Percentiles rank a stretch among this genome's conserved stretches.
Evolutionary conservation across 1,140 invertebrate genomes (phyloP).

Genomic region (Trypoxylus dichotomus): DNA sequence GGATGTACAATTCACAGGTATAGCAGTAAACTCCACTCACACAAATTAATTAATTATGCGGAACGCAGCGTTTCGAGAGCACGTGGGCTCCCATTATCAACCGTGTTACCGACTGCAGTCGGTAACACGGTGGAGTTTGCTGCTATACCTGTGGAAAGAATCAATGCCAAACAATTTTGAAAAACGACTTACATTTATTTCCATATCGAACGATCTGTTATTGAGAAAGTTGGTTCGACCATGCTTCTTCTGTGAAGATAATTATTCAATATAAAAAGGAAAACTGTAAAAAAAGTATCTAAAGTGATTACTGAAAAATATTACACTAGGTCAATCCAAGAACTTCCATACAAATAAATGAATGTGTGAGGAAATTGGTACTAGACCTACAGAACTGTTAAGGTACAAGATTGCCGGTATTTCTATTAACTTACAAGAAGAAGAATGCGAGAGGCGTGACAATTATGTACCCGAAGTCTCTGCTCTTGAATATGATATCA

Average conservation of each 20-base stretch:
- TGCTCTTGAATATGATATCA: slow-evolving; percentile 87
- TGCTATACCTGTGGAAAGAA: no score
- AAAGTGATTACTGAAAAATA: slow-evolving; percentile 99
- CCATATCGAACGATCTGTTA: no score
- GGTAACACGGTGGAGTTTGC: no score
- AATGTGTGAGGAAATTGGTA: slow-evolving; percentile 99
- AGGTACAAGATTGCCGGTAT: slow-evolving; percentile 99
- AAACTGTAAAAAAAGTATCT: slow-evolving; percentile 98
- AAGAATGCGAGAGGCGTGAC: slow-evolving; percentile 97
- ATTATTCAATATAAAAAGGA: slow-evolving; percentile 68
- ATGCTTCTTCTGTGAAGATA: slow-evolving; percentile 35
- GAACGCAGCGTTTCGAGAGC: no score
- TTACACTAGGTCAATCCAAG: slow-evolving; percentile 93
- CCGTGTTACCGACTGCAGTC: no score
- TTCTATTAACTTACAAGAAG: slow-evolving; percentile 98
- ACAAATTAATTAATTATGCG: no score
- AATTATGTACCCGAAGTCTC: slow-evolving; percentile 99
- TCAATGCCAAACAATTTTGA: no score
- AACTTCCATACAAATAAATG: slow-evolving; percentile 99
- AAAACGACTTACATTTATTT: no score
- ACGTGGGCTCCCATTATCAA: no score
- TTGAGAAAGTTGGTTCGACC: slow-evolving; percentile 29
- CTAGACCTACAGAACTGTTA: slow-evolving; percentile 96
- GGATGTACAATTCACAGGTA: no score
- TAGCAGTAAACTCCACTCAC: no score